Base-by-base conservation (phyloP, 2,113 vertebrate species). In the Limanda limanda region DNA sequence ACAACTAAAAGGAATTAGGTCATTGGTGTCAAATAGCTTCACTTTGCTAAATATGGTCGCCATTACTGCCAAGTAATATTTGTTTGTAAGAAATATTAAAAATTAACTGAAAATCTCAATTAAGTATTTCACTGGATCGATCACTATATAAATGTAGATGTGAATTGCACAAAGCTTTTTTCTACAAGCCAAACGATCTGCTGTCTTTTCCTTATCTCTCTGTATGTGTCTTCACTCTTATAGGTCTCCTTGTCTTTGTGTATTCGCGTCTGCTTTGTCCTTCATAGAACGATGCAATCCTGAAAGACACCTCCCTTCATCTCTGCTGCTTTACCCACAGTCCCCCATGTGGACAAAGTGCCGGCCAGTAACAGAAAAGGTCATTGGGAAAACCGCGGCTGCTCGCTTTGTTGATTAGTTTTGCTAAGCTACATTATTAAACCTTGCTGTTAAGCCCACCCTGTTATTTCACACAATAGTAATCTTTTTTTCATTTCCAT, bases 331-430 rank as follows among this genome's bases (percentile, higher is more conserved):
- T 81, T 83, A 86, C 64, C 83, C 70, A 78, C 59, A 75, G 56
- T 84, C 66, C 79, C 79, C 72, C 25, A n/a, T 77, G 76, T 73
- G 84, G 74, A 23, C 63, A 86, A 63, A 68, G 81, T 76, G 55
- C 64, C 85, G 77, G 84, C 80, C 64, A 64, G 59, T 75, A 77
- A 55, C 76, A 74, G 69, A 51, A 90, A 91, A 91, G 88, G 85
- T 88, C 83, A 88, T 10, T 3, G 1, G 52, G 68, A 74, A 74
- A 87, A 77, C 52, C 63, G 68, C 79, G 21, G 69, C 83, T 63
- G 20, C 42, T 82, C 24, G 45, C 78, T 84, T 74, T 86, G 71
- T 83, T 51, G 68, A 82, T 87, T 81, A 60, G 24, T 76, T 79
- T 86, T 79, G n/a, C 25, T 5, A 75, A 52, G 21, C 62, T 55